Conservation (phyloP, 2,113 vertebrate genomes). For the Sylvietta virens region DNA sequence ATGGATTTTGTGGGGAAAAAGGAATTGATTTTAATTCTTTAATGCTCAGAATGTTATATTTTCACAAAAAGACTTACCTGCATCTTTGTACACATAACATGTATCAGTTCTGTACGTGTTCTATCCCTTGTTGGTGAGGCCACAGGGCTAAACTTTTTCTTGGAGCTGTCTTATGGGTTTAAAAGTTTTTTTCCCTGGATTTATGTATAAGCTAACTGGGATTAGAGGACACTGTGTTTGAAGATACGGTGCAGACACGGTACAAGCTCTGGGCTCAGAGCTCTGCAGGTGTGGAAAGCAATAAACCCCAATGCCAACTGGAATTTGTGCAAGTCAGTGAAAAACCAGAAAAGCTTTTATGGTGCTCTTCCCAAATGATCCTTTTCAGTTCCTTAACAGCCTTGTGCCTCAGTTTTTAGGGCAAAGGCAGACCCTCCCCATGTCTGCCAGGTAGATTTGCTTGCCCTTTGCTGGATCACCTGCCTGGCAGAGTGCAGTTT, state of each 20-base stretch:
- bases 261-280: not conserved
- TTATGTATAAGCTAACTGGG: not conserved
- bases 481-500: not conserved
- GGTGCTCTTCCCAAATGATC: not conserved
- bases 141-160: not conserved
- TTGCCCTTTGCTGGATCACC: rapidly evolving
- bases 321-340: not conserved
- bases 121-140: not conserved
- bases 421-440: not conserved
- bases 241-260: not conserved
- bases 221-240: not conserved
- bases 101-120: rapidly evolving
- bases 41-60: not conserved
- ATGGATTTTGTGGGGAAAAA: not conserved
- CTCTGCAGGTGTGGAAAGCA: not conserved
- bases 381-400: not conserved
- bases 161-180: not conserved
- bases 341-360: not conserved
- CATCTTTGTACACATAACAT: not conserved
- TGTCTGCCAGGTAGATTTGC: not conserved
- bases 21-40: not conserved
- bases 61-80: not conserved
- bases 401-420: not conserved
- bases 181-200: not conserved
- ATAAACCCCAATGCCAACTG: not conserved